Evolutionary conservation across 2,888 invertebrate genomes (phyloP).

Genomic region (Scotopteryx bipunctaria): DNA sequence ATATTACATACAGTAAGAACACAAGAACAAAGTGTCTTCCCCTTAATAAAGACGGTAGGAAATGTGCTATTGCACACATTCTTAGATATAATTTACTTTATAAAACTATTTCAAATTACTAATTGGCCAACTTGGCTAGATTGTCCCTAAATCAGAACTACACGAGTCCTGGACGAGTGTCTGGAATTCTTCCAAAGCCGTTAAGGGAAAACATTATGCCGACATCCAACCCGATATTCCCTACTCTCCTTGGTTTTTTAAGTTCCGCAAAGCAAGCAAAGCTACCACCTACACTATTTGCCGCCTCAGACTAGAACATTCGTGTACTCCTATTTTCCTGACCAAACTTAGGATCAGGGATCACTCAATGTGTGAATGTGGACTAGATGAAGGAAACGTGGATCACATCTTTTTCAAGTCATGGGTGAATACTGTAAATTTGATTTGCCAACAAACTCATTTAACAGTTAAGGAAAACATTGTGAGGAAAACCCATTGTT

Average conservation of each 20-base stretch:
- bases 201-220: not conserved
- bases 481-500: too few relatives aligned
- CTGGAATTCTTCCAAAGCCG: not conserved
- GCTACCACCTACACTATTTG: slow-evolving; percentile 13
- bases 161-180: not conserved
- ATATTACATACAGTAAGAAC: too few relatives aligned
- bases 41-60: too few relatives aligned
- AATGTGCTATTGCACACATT: too few relatives aligned
- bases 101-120: too few relatives aligned
- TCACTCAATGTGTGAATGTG: slow-evolving; percentile 29
- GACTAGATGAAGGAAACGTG: slow-evolving; percentile 19
- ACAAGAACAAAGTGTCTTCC: too few relatives aligned
- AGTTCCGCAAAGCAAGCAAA: slow-evolving; percentile 1
- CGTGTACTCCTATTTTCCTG: slow-evolving; percentile 24
- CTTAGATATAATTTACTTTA: too few relatives aligned
- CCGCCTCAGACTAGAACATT: slow-evolving; percentile 23
- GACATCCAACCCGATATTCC: not conserved
- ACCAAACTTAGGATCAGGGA: slow-evolving; percentile 21
- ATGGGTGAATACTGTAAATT: too few relatives aligned
- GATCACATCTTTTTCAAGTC: slow-evolving; percentile 15
- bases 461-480: too few relatives aligned
- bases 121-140: too few relatives aligned
- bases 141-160: not conserved
- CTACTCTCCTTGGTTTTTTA: slow-evolving; percentile 6
- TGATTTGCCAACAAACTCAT: too few relatives aligned